phyloP scores from a whole-genome alignment of 2,113 vertebrate genomes.

The Apodemus sylvaticus region DNA sequence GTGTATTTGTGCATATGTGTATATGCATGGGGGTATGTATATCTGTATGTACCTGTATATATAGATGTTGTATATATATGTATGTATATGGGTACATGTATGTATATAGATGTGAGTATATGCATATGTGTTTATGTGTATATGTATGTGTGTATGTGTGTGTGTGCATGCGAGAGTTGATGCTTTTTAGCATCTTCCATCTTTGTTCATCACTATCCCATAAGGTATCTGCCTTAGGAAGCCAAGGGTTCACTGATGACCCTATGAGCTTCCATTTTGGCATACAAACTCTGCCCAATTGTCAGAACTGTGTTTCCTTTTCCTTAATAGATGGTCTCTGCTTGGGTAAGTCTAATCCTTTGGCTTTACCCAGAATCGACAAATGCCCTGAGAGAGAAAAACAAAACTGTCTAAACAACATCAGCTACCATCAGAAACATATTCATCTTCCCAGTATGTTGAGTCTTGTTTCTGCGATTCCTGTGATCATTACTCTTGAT shows the following conservation, averaged over 20 bases:
- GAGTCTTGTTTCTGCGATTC: not conserved
- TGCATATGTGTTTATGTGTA: not conserved
- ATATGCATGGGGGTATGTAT: not conserved
- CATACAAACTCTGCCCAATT: not conserved
- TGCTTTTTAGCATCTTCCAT: not conserved
- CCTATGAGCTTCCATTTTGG: not conserved
- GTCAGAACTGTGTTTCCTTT: not conserved
- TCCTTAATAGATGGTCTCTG: not conserved
- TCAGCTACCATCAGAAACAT: not conserved
- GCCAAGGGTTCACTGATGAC: not conserved
- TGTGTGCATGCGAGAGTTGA: not conserved
- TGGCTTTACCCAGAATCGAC: not conserved
- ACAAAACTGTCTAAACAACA: not conserved
- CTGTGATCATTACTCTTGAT: not conserved
- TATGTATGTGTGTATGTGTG: not conserved
- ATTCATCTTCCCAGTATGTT: not conserved
- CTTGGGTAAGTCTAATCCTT: not conserved
- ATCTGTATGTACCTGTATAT: not conserved
- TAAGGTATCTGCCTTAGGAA: not conserved
- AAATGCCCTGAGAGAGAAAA: not conserved
- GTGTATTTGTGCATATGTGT: not conserved
- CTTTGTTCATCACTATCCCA: not conserved
- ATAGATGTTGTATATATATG: rapidly evolving
- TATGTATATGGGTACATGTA: not conserved
- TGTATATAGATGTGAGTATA: not conserved